Evolutionary conservation across 2,888 invertebrate genomes (phyloP).

Genomic region (Coremacera marginata): DNA sequence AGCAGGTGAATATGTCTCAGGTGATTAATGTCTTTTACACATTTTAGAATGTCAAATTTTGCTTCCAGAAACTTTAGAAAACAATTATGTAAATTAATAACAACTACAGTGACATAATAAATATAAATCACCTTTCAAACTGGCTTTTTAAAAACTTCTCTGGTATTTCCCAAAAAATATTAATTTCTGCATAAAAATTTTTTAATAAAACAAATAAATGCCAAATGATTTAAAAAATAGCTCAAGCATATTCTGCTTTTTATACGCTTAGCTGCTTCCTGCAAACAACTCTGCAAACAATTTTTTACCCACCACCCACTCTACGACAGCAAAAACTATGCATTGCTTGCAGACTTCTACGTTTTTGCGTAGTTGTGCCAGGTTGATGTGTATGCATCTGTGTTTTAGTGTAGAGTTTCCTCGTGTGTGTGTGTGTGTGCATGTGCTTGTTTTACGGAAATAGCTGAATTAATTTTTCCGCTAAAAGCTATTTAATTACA

Average conservation of each 20-base stretch:
- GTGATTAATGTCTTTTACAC: no score
- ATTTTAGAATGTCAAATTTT: no score
- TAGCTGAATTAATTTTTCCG: constrained; percentile 46
- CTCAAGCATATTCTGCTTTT: background rate
- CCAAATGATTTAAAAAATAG: no score
- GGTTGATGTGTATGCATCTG: background rate
- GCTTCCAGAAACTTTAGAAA: no score
- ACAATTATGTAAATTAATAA: no score
- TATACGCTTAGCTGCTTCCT: background rate
- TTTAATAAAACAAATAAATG: no score
- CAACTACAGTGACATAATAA: no score
- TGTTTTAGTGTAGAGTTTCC: background rate
- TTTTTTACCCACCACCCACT: no score
- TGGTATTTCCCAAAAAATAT: background rate
- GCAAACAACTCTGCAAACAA: background rate
- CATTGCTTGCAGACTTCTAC: no score
- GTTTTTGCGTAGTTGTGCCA: background rate
- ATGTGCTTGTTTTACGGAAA: constrained; percentile 41
- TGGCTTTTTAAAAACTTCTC: background rate
- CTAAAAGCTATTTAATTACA: constrained; percentile 48
- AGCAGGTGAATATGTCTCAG: no score
- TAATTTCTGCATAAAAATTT: no score
- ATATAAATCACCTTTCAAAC: background rate
- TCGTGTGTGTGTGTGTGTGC: constrained; percentile 12
- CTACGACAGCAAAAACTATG: background rate